Conservation (phyloP, 2,888 invertebrate genomes). For the Tenthredo scrophulariae region DNA sequence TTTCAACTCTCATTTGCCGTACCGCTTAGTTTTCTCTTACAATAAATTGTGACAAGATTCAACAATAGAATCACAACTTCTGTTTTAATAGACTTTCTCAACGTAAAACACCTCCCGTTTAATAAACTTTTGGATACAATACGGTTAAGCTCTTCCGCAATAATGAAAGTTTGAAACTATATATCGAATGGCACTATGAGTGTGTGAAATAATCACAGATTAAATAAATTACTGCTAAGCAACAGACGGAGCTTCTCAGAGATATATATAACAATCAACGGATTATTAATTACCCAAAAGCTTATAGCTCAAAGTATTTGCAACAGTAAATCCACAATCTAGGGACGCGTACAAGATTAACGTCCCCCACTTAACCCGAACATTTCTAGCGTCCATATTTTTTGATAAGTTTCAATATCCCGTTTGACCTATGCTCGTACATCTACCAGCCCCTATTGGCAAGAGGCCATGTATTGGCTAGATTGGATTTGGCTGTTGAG, state of each 20-base stretch:
- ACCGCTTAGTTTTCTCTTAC: background rate
- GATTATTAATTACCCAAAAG: slow-evolving; percentile 2
- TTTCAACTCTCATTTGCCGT: background rate
- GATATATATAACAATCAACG: background rate
- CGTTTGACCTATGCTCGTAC: slow-evolving; percentile 18
- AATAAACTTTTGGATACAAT: background rate
- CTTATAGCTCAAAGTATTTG: background rate
- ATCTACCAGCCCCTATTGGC: slow-evolving; percentile 34
- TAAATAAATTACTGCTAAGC: background rate
- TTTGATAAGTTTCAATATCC: slow-evolving; percentile 30
- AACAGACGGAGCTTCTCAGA: slow-evolving; percentile 15
- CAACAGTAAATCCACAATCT: background rate
- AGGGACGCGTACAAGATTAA: background rate
- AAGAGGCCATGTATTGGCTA: slow-evolving; percentile 44
- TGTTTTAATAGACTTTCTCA: slow-evolving; percentile 27
- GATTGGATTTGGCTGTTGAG: slow-evolving; percentile 49
- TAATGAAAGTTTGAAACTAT: slow-evolving; percentile 22
- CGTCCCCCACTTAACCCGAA: background rate
- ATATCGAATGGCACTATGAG: background rate
- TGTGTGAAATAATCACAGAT: background rate
- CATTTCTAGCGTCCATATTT: slow-evolving; percentile 15
- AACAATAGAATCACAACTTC: background rate
- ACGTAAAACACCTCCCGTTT: background rate
- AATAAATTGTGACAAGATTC: slow-evolving; percentile 5
- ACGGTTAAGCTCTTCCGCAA: background rate